Percentiles rank a stretch among this genome's conserved stretches.
Evolutionary conservation across 2,888 invertebrate species (phyloP).

Genomic region (Deilephila elpenor): DNA sequence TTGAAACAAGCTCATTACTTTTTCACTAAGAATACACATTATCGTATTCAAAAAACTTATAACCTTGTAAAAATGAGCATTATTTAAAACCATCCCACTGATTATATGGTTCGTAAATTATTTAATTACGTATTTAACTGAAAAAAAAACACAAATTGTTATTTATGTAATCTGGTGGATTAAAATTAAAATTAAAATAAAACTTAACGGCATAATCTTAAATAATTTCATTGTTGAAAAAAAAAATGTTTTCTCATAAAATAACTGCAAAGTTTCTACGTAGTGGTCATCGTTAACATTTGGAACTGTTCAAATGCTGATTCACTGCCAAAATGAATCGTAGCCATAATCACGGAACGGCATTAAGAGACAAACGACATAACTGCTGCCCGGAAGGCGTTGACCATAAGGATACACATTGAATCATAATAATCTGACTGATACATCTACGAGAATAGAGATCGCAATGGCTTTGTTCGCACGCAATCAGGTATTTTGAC

Average conservation of each 20-base stretch:
- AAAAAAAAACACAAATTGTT: too few relatives aligned
- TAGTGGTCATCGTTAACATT: slow-evolving; percentile 8
- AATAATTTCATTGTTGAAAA: too few relatives aligned
- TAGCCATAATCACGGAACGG: slow-evolving; percentile 8
- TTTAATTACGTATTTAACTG: too few relatives aligned
- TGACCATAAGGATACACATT: background rate
- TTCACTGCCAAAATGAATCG: slow-evolving; percentile 1
- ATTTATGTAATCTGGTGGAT: too few relatives aligned
- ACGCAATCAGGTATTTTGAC: background rate
- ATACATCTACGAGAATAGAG: background rate
- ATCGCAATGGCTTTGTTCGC: slow-evolving; percentile 4
- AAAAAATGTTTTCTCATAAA: background rate
- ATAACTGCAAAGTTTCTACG: background rate
- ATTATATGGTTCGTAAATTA: too few relatives aligned
- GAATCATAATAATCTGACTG: slow-evolving; percentile 18
- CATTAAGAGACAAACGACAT: slow-evolving; percentile 7
- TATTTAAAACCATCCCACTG: too few relatives aligned
- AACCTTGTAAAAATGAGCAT: too few relatives aligned
- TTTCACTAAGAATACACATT: too few relatives aligned
- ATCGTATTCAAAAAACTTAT: too few relatives aligned
- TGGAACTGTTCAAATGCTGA: slow-evolving; percentile 6
- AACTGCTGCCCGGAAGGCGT: background rate
- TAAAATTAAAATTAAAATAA: too few relatives aligned
- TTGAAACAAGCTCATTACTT: too few relatives aligned
- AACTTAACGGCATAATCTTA: too few relatives aligned